These are phyloP conservation scores for Tinea semifulvella DNA, from an alignment of 2,888 invertebrate genomes.

Conservation along the genomic window DNA sequence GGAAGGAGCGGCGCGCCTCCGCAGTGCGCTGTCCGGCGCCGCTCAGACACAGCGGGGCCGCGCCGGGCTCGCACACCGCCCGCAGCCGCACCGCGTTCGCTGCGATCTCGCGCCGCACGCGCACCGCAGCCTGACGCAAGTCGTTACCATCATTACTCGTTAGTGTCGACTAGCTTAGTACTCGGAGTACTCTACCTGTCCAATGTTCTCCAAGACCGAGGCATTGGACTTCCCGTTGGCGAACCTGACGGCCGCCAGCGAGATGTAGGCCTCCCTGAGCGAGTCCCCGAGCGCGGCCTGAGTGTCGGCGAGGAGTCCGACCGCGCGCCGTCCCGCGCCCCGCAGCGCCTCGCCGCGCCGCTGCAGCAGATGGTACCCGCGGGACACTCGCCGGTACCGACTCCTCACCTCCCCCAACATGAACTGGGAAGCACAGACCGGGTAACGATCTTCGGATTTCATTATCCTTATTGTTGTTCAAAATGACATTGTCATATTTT, in stretches of 20 bases:
- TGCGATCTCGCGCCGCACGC: constrained; percentile 40
- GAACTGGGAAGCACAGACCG: constrained; percentile 50
- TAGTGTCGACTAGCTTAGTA: no score
- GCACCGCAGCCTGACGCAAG: constrained; percentile 59
- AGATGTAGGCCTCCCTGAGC: constrained; percentile 50
- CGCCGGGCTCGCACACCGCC: constrained; percentile 41
- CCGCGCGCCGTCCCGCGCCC: constrained; percentile 40
- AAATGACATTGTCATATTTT: no score
- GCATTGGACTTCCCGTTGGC: constrained; percentile 58
- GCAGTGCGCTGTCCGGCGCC: constrained; percentile 52
- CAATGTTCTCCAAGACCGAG: constrained; percentile 52
- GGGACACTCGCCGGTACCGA: constrained; percentile 44
- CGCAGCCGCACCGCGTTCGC: constrained; percentile 48
- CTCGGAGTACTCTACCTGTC: constrained; percentile 40
- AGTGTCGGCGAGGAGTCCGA: constrained; percentile 38
- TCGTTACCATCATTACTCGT: no score
- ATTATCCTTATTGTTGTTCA: no score
- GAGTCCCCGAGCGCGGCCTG: constrained; percentile 46
- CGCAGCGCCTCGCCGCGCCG: constrained; percentile 51
- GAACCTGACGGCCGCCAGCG: constrained; percentile 54
- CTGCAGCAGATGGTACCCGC: constrained; percentile 46
- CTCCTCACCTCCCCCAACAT: constrained; percentile 55
- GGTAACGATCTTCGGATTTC: constrained; percentile 52
- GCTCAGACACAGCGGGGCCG: constrained; percentile 43
- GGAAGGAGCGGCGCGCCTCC: constrained; percentile 51